Percentiles rank a stretch among this genome's conserved stretches.
phyloP scores from a whole-genome alignment of 2,797 vertebrate species.

The Glyptemys insculpta region DNA sequence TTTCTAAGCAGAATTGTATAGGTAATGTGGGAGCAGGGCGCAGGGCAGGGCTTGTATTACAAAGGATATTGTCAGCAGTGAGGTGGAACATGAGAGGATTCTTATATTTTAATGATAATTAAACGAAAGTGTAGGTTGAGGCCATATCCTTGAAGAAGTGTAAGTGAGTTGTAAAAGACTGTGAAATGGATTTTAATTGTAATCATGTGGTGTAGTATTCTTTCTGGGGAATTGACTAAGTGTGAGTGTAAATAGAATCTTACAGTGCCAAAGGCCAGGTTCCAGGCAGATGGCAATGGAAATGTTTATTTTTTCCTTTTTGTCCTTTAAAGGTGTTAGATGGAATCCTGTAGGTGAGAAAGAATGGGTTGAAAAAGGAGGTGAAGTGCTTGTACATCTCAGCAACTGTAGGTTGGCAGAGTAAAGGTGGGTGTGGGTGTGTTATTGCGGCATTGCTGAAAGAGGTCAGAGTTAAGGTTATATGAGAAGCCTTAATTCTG shows the following conservation, averaged over 20 bases:
- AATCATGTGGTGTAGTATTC: neutral
- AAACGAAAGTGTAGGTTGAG: neutral
- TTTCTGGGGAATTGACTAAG: neutral
- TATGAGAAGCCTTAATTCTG: too few relatives aligned
- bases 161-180: neutral
- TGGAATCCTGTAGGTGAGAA: too few relatives aligned
- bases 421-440: too few relatives aligned
- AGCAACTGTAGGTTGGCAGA: neutral
- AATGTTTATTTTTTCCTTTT: too few relatives aligned
- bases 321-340: too few relatives aligned
- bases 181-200: neutral
- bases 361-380: neutral
- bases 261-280: too few relatives aligned
- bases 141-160: neutral
- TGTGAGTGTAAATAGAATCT: neutral
- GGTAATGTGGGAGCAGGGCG: neutral
- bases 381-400: neutral
- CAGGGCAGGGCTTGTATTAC: neutral
- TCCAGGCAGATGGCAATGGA: too few relatives aligned
- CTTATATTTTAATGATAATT: neutral
- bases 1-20: neutral
- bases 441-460: too few relatives aligned
- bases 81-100: neutral
- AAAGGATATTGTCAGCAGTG: neutral
- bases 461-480: too few relatives aligned